phyloP scores from a whole-genome alignment of 2,797 vertebrate genomes.

The Notolabrus celidotus region DNA sequence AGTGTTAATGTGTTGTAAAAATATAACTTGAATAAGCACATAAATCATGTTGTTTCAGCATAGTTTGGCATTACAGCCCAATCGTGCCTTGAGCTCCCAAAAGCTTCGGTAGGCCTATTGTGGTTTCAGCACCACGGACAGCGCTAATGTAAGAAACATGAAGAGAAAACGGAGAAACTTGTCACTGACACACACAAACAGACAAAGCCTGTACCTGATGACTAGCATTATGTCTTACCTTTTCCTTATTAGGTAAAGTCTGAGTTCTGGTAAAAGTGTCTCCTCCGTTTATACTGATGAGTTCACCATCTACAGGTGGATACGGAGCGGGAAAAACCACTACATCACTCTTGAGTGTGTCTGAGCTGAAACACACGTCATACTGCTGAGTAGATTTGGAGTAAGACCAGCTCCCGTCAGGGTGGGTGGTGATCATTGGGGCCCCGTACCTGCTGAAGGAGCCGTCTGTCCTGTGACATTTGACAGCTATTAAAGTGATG shows the following conservation, averaged over 20 bases:
- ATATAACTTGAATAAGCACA: no score
- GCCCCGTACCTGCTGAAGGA: constrained; percentile 64
- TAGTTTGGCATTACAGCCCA: no score
- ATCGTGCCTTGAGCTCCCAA: not conserved
- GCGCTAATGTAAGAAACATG: not conserved
- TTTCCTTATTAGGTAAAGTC: constrained; percentile 72
- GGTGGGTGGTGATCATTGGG: constrained; percentile 73
- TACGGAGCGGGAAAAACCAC: constrained; percentile 74
- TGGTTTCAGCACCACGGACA: constrained; percentile 78
- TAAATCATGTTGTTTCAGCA: no score
- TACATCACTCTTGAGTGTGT: constrained; percentile 78
- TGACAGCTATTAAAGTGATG: constrained; percentile 86
- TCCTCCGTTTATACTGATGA: constrained; percentile 77
- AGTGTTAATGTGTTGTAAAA: no score
- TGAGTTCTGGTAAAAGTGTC: constrained; percentile 75
- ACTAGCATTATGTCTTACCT: constrained; percentile 60
- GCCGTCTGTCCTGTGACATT: constrained; percentile 84
- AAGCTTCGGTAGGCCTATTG: not conserved
- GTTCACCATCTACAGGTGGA: constrained; percentile 70
- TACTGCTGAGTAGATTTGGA: constrained; percentile 78
- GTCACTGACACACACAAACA: no score
- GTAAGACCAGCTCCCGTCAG: constrained; percentile 79
- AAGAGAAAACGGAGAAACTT: not conserved
- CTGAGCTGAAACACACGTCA: constrained; percentile 80
- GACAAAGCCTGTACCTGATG: no score